Evolutionary conservation across 64 coral and sea anemone genomes (phyloP), one percentile per base, ranked within the genome.

Genomic region (Stichodactyla mertensii): DNA sequence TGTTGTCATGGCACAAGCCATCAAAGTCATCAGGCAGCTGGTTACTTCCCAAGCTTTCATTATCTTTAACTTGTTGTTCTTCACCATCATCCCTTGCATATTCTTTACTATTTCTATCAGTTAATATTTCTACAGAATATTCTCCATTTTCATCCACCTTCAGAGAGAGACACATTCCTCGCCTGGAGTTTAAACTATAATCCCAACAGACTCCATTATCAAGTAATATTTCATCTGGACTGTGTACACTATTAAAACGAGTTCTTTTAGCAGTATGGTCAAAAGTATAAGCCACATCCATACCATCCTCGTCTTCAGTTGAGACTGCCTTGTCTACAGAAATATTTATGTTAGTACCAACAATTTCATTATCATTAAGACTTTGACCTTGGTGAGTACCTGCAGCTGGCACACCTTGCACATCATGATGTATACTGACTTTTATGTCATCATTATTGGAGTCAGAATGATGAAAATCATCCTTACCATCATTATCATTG

Each of bases 141-240:
- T 53, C 78, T 19, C 14, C 52, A 55, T 81, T 55, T 6, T 53
- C 18, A 81, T 52, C 78, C 78, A 45, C 52, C 15, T 12, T n/a
- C 13, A 51, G 78, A 20, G 78, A 16, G 19, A 81, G 13, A 54
- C 54, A 81, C 51, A 81, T 15, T n/a, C 53, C 78, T 20, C 55
- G 36, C 18, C 52, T 81, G 4, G 10, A 53, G 12, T 81, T 54
- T 55, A 81, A 81, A 53, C 51, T 55, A 53, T 81, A 4, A 81
- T 81, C 6, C 20, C 54, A 16, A 53, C 54, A 14, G 10, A 45
- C 10, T 20, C 19, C 51, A 27, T 74, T 31, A 23, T 74, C 69
- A 27, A 74, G 12, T 14, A 74, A 31, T 81, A 81, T 81, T 81
- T 81, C 78, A 81, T 52, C 78, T 53, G 78, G 78, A 53, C 78